Evolutionary conservation across 1,140 invertebrate species (phyloP).

Genomic region (Aphis gossypii): DNA sequence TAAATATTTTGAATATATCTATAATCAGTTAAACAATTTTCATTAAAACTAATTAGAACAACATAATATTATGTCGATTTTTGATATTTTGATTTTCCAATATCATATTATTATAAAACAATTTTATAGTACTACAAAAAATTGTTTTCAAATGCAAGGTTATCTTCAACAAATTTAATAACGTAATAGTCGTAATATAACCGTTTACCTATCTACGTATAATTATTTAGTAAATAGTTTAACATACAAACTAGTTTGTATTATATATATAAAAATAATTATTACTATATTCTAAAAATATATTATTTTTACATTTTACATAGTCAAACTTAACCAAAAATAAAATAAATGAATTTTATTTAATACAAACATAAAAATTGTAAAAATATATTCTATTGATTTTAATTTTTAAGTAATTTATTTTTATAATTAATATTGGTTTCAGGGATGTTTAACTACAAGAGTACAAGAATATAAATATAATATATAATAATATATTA

Average conservation of each 20-base stretch:
- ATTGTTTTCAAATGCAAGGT: background rate
- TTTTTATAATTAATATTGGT: background rate
- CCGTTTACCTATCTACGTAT: background rate
- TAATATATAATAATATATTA: background rate
- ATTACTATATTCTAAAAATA: background rate
- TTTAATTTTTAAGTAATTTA: background rate
- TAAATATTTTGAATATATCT: background rate
- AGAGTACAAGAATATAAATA: background rate
- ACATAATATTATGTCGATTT: background rate
- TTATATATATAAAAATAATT: background rate
- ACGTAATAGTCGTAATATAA: no score
- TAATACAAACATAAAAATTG: background rate
- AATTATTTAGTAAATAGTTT: background rate
- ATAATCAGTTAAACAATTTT: background rate
- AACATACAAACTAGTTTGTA: background rate
- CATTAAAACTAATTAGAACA: background rate
- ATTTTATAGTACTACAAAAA: background rate
- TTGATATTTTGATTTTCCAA: background rate
- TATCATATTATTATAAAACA: background rate
- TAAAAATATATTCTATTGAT: background rate
- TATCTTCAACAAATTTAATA: background rate
- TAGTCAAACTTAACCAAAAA: background rate
- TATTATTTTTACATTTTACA: background rate
- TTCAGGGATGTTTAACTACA: background rate
- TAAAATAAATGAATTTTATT: background rate